phyloP scores from a whole-genome alignment of 2,797 vertebrate species.

The Champsocephalus esox region DNA sequence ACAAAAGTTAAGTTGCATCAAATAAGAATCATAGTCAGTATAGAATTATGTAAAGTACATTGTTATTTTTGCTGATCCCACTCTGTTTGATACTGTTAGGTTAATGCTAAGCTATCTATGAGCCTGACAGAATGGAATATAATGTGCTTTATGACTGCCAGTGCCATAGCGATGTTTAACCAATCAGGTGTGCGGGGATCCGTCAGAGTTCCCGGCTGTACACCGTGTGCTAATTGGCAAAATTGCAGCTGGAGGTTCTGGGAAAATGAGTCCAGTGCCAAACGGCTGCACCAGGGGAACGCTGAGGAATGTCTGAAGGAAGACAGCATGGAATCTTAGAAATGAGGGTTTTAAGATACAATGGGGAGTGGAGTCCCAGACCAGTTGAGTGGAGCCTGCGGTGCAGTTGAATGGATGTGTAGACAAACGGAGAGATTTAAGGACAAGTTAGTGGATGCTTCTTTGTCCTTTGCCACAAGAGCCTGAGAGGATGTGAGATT shows the following conservation, averaged over 20 bases:
- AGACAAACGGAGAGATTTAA: constrained; percentile 54
- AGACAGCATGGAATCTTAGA: constrained; percentile 71
- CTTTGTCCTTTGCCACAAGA: constrained; percentile 64
- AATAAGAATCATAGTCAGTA: neutral
- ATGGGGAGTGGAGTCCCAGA: constrained; percentile 49
- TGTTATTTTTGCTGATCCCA: neutral
- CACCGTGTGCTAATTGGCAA: constrained; percentile 48
- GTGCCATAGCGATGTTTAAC: neutral
- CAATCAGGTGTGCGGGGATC: constrained; percentile 12
- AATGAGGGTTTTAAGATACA: constrained; percentile 58
- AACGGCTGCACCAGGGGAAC: constrained; percentile 74
- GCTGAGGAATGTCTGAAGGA: constrained; percentile 81
- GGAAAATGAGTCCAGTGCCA: constrained; percentile 76
- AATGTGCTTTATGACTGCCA: constrained; percentile 8
- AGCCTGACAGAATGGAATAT: neutral
- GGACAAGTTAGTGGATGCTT: constrained; percentile 39
- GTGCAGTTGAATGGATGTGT: constrained; percentile 59
- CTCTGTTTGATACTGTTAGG: neutral
- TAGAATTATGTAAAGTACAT: neutral
- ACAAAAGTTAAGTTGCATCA: neutral
- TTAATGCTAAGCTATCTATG: constrained; percentile 10
- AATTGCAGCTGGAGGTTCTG: constrained; percentile 72
- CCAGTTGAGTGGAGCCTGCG: constrained; percentile 52
- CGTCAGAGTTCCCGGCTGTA: constrained; percentile 24
- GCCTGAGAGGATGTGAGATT: constrained; percentile 61